Evolutionary conservation across 2,797 vertebrate genomes (phyloP), one percentile per base, ranked within the genome.

Genomic region (Chelon auratus): DNA sequence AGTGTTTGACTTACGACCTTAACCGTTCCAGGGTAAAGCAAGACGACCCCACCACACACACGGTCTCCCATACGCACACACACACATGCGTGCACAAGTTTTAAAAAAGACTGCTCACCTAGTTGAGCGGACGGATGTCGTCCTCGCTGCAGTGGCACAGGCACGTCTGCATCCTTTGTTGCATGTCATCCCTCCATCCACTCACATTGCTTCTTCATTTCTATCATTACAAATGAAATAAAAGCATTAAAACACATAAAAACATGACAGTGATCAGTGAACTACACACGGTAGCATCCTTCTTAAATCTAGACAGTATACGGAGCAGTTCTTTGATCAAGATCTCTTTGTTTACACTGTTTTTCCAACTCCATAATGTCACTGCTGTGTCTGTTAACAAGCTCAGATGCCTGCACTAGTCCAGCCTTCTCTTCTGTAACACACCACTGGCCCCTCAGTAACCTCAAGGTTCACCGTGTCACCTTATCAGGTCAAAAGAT

Each of bases 401-500:
- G 62, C 72, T 72, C 68, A 59, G 65, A 81, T 65, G 72, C n/a
- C 63, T 11, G 53, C 54, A 13, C 17, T 64, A 60, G 18, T 52
- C 37, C 30, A 18, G 64, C 36, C 42, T 45, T 33, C 36, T 40
- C 36, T 52, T 53, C 42, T 63, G 77, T 48, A 72, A 65, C 33
- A 10, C 68, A 67, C 65, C 54, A 36, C 66, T 78, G 84, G 81
- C 83, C 88, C 72, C 61, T 57, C 33, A 14, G 42, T 84, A 40
- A 90, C 86, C 83, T 77, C 12, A 1, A 62, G 64, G 60, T 18
- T 58, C 3, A 1, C 47, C 52, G 58, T 18, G 54, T 70, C 62
- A 76, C 77, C 76, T 87, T 73, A 88, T 87, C 82, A 83, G 76
- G 69, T 82, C 84, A 77, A 76, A 81, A 22, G 43, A 57, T 83